Percentiles rank a stretch among this genome's conserved stretches.
Evolutionary conservation across 2,113 vertebrate genomes (phyloP).

Genomic region (Onychorhynchus coronatus): DNA sequence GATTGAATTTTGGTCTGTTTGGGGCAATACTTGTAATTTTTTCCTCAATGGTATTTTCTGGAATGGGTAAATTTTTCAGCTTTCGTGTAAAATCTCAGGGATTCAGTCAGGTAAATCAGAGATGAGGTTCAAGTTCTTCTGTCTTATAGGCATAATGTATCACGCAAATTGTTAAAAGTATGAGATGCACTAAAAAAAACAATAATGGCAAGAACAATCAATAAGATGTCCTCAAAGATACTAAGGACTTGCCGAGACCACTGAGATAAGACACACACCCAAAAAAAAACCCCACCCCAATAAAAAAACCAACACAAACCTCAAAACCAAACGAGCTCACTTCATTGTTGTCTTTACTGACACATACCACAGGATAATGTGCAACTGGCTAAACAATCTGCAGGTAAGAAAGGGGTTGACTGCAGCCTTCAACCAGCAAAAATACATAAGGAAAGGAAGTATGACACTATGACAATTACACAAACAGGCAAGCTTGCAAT

Average conservation of each 20-base stretch:
- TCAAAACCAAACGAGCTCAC: not conserved
- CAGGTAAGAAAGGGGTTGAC: not conserved
- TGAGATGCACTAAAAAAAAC: not conserved
- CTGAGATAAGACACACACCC: not conserved
- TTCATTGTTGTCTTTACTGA: not conserved
- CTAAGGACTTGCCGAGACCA: not conserved
- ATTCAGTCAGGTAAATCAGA: not conserved
- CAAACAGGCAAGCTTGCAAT: not conserved
- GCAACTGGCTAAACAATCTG: not conserved
- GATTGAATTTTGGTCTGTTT: not conserved
- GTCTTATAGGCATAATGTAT: rapidly evolving
- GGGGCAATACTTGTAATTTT: not conserved
- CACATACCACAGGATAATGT: rapidly evolving
- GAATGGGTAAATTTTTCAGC: not conserved
- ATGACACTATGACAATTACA: not conserved
- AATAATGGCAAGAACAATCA: not conserved
- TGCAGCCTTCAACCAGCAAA: not conserved
- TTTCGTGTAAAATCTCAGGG: not conserved
- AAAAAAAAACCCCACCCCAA: rapidly evolving
- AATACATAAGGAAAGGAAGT: not conserved
- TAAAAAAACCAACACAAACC: too few relatives aligned
- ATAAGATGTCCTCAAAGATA: not conserved
- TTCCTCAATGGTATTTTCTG: not conserved
- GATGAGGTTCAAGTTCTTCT: not conserved
- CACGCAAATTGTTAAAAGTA: not conserved